Evolutionary conservation across 1,140 invertebrate species (phyloP).

Genomic region (Palaemon carinicauda): DNA sequence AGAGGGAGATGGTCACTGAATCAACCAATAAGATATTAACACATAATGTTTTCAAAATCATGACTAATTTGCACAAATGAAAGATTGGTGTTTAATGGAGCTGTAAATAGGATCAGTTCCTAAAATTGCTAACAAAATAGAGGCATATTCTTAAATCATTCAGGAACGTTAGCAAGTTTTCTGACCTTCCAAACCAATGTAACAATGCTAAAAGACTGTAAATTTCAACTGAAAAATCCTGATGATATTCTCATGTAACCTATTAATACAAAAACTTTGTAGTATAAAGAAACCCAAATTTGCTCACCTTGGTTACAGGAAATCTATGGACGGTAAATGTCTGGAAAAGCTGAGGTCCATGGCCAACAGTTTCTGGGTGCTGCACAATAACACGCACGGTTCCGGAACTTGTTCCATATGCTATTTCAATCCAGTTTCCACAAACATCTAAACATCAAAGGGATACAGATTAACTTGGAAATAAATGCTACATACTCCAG

Average conservation of each 20-base stretch:
- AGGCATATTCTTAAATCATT: too few species aligned
- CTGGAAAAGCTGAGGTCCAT: slow-evolving; percentile 96
- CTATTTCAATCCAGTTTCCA: slow-evolving; percentile 99
- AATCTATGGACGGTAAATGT: slow-evolving; percentile 98
- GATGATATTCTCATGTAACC: too few species aligned
- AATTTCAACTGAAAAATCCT: background rate
- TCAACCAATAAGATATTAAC: too few species aligned
- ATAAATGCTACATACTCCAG: background rate
- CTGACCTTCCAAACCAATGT: too few species aligned
- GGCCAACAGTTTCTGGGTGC: slow-evolving; percentile 97
- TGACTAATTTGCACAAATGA: too few species aligned
- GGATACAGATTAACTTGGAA: background rate
- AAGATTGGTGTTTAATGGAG: too few species aligned
- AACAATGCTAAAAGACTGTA: too few species aligned
- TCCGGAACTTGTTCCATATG: slow-evolving; percentile 95
- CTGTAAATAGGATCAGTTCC: too few species aligned
- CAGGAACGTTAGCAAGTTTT: too few species aligned
- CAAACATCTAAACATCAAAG: slow-evolving; percentile 77
- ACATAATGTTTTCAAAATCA: too few species aligned
- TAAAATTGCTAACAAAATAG: too few species aligned
- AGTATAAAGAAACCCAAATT: background rate
- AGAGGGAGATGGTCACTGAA: too few species aligned
- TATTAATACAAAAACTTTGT: background rate
- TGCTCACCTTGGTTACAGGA: slow-evolving; percentile 86
- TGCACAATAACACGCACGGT: slow-evolving; percentile 97